A percentile compares a stretch with the other conserved stretches of the same genome.
Conservation (phyloP, 2,888 invertebrate genomes). For the Habrosyne pyritoides region DNA sequence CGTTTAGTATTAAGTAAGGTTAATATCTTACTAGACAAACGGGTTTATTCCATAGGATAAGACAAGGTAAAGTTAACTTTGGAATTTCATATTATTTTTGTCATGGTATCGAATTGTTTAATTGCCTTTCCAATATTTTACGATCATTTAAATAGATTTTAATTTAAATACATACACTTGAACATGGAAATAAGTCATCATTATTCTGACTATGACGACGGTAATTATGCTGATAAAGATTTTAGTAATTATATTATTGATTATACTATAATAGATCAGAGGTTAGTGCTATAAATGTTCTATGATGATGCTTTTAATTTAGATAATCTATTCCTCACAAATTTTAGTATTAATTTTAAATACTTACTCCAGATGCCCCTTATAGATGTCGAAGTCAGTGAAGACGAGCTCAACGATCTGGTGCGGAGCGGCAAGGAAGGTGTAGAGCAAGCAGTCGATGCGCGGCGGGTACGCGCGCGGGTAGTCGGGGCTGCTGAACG, state of each 20-base stretch:
- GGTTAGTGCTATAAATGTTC: too few relatives aligned
- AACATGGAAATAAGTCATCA: too few relatives aligned
- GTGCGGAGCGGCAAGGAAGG: conserved; percentile 90
- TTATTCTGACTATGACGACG: too few relatives aligned
- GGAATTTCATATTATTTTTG: neutral
- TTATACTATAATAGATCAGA: too few relatives aligned
- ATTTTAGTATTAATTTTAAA: neutral
- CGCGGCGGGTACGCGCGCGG: conserved; percentile 89
- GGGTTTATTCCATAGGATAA: neutral
- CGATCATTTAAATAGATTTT: too few relatives aligned
- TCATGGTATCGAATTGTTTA: too few relatives aligned
- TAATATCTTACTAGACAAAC: conserved; percentile 4
- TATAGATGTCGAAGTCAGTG: conserved; percentile 90
- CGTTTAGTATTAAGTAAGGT: conserved; percentile 5
- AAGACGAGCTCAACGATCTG: conserved; percentile 93
- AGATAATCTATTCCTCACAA: neutral
- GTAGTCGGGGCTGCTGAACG: conserved; percentile 93
- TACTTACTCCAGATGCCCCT: conserved; percentile 87
- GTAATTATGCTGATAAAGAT: too few relatives aligned
- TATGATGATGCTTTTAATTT: neutral
- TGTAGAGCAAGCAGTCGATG: conserved; percentile 92
- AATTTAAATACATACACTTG: too few relatives aligned
- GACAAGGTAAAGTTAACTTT: neutral
- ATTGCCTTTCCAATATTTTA: too few relatives aligned
- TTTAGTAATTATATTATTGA: too few relatives aligned